Evolutionary conservation across 2,888 invertebrate genomes (phyloP).

Genomic region (Epirrhoe alternata): DNA sequence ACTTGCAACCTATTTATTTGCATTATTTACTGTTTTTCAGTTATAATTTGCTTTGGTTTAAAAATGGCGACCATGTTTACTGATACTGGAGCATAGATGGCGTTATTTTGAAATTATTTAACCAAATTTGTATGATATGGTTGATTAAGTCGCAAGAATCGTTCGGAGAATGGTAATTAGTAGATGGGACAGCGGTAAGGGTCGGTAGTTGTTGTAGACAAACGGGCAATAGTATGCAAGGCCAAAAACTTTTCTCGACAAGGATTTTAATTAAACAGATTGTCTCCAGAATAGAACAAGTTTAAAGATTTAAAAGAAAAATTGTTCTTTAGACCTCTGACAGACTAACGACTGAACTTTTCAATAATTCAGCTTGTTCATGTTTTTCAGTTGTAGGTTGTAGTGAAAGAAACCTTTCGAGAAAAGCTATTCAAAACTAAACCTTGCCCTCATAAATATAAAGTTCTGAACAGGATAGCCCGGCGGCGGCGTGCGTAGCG

Average conservation of each 20-base stretch:
- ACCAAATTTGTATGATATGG: too few relatives aligned
- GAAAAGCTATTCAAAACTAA: neutral
- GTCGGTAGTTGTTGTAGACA: constrained; percentile 47
- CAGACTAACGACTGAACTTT: too few relatives aligned
- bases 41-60: neutral
- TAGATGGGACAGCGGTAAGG: constrained; percentile 48
- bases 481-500: constrained; percentile 60
- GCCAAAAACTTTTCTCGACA: constrained; percentile 2
- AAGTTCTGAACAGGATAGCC: constrained; percentile 52
- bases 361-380: neutral
- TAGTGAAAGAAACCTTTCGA: neutral
- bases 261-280: neutral
- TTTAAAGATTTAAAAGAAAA: too few relatives aligned
- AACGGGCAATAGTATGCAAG: constrained; percentile 26
- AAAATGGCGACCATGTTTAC: constrained; percentile 12
- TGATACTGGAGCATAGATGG: neutral
- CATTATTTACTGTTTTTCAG: neutral
- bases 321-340: too few relatives aligned
- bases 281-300: too few relatives aligned
- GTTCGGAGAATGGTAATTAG: constrained; percentile 31
- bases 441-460: neutral
- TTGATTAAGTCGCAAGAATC: constrained; percentile 12
- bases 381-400: constrained; percentile 2
- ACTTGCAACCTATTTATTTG: constrained; percentile 19
- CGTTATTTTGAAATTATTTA: constrained; percentile 27